Evolutionary conservation across 2,888 invertebrate genomes (phyloP), one percentile per base, ranked within the genome.

Genomic region (Tetragonisca angustula): DNA sequence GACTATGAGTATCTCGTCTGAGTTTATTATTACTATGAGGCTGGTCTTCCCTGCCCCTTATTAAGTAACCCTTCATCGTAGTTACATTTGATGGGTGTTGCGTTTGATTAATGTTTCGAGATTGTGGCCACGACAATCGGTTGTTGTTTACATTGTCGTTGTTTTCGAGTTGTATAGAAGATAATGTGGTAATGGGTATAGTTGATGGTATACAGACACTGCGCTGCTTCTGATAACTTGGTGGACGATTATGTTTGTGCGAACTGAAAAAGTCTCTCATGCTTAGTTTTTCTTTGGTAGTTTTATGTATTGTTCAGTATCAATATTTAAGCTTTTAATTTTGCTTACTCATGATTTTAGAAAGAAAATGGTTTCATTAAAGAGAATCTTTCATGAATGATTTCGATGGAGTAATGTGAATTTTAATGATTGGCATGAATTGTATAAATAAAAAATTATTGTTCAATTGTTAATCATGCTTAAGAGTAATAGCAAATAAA

Each of bases 51-150:
- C 93, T 92, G 89, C 92, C 93, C 88, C 92, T 92, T 88, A 91
- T 88, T 87, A 91, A 90, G 84, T 91, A 91, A 91, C 92, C 93
- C 90, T 91, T 93, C 90, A 90, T 89, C 84, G 90, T 88, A 77
- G 91, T 91, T 87, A 92, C 87, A 88, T 92, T 93, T 86, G 92
- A 91, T 85, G 93, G 84, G 91, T 93, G 92, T 90, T 90, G 91
- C 90, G 90, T 92, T 90, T 94, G 94, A 94, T 94, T 94, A 92
- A 94, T 92, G 90, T 94, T 94, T 93, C 94, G 92, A 94, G 95
- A 95, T 91, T 96, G 96, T 86, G 96, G 96, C 96, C 96, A 96
- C 80, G 96, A 96, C 88, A 96, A 94, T 91, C 96, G 94, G 93
- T 95, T 95, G 94, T 95, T 95, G 94, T 95, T 95, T 90, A 94